These are phyloP conservation scores for Halyomorpha halys DNA, from an alignment of 1,140 invertebrate species.

Conservation along the genomic window DNA sequence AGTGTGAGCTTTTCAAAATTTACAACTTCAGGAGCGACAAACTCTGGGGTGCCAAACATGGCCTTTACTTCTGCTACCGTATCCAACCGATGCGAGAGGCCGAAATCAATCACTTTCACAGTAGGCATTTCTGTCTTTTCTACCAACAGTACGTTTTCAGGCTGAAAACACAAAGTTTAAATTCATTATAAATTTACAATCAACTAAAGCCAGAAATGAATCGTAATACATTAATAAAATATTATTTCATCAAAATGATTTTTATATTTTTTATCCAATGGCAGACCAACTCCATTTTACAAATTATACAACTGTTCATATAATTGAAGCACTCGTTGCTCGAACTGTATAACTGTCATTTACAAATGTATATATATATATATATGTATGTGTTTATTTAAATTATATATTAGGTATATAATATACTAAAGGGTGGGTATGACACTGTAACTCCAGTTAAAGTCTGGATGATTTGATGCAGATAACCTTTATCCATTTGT, in stretches of 20 bases:
- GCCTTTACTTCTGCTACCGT: constrained; percentile 80
- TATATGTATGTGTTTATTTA: too few species aligned
- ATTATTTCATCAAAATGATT: constrained; percentile 3
- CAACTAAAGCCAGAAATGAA: background rate
- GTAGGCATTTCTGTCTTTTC: constrained; percentile 45
- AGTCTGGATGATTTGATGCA: too few species aligned
- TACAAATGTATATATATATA: too few species aligned
- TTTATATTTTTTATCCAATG: too few species aligned
- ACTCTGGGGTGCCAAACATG: constrained; percentile 85
- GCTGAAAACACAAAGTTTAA: constrained; percentile 43
- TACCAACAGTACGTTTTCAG: constrained; percentile 84
- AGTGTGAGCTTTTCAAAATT: constrained; percentile 86
- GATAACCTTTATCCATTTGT: too few species aligned
- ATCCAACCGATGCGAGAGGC: constrained; percentile 79
- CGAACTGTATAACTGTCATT: too few species aligned
- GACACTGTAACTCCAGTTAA: too few species aligned
- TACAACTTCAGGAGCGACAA: constrained; percentile 84
- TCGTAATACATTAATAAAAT: constrained; percentile 14
- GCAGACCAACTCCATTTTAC: too few species aligned
- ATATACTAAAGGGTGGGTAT: too few species aligned
- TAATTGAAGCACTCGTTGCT: too few species aligned
- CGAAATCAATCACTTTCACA: constrained; percentile 89
- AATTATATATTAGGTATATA: too few species aligned
- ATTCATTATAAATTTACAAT: background rate
- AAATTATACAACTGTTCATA: too few species aligned